Base-by-base conservation (phyloP, 2,888 invertebrate species). In the Eulithis prunata region DNA sequence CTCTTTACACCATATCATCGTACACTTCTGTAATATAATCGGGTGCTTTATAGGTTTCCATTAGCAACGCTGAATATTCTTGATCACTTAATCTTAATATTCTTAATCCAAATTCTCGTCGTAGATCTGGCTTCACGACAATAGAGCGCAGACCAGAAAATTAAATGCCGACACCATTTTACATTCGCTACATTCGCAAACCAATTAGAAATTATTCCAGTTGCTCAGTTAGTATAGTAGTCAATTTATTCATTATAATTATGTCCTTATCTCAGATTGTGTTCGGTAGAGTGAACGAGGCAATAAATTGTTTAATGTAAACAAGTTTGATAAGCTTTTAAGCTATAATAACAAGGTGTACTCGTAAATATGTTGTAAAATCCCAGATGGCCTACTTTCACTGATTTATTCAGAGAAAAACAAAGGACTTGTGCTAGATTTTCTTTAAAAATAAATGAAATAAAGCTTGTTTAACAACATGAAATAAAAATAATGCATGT, bases 91-190 rank as follows among this genome's bases (percentile, higher is more conserved):
- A 46, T 43, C 78, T 74, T 78, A 62, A 68, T 41, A 54, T 38
- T 43, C 78, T 74, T 78, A 62, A 68, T 68, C 21, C 14, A 77
- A 80, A 83, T 82, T 81, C 82, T 71, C 66, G 74, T 72, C 72
- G 77, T 79, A 75, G 74, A 70, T 75, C 71, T 71, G 71, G 76
- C 75, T 79, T 75, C 76, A 65, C 74, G 76, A 79, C 80, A 80
- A 54, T 56, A 59, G 77, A 78, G 74, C 78, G 78, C 75, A 76
- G 75, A 66, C 75, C 74, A 75, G 75, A 73, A 71, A 77, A 77
- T 82, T 79, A 75, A 81, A 54, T 82, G 79, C 78, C 75, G 80
- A 78, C 82, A 82, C 78, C 79, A 78, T 82, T 79, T 81, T 79
- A 79, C 77, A 77, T 80, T 73, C 70, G 76, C 75, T 75, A n/a